Conservation (phyloP, 2,888 invertebrate species). For the Epinotia brunnichana region DNA sequence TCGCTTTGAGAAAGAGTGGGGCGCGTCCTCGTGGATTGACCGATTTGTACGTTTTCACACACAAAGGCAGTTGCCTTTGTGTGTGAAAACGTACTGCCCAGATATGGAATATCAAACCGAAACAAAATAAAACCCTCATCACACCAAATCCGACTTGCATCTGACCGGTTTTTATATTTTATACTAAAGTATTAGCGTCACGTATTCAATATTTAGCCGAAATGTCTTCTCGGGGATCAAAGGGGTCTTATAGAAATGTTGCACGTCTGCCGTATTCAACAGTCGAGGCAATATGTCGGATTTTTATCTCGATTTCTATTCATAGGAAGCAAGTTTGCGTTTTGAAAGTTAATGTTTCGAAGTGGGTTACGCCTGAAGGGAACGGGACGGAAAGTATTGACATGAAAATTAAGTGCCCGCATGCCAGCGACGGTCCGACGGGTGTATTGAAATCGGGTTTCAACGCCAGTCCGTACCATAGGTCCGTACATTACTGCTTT, state of each 20-base stretch:
- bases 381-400: slow-evolving; percentile 2
- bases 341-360: slow-evolving; percentile 50
- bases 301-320: slow-evolving; percentile 51
- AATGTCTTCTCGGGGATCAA: slow-evolving; percentile 55
- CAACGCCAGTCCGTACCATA: neutral
- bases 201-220: slow-evolving; percentile 60
- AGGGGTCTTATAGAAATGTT: slow-evolving; percentile 49
- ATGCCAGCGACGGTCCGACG: slow-evolving; percentile 2
- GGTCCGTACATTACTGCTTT: neutral
- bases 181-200: slow-evolving; percentile 52
- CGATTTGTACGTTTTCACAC: neutral
- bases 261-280: slow-evolving; percentile 44
- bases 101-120: neutral
- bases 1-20: too few species aligned
- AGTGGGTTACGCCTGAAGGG: slow-evolving; percentile 29
- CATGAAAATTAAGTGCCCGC: slow-evolving; percentile 29
- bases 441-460: slow-evolving; percentile 1
- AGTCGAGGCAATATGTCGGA: slow-evolving; percentile 47
- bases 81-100: too few species aligned
- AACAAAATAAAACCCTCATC: slow-evolving; percentile 41
- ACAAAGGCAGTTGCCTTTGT: too few species aligned
- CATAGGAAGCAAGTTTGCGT: slow-evolving; percentile 48
- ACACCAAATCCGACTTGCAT: slow-evolving; percentile 43
- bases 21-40: neutral
- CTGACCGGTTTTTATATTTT: slow-evolving; percentile 43